phyloP scores from a whole-genome alignment of 2,113 vertebrate genomes.

The Equus przewalskii region DNA sequence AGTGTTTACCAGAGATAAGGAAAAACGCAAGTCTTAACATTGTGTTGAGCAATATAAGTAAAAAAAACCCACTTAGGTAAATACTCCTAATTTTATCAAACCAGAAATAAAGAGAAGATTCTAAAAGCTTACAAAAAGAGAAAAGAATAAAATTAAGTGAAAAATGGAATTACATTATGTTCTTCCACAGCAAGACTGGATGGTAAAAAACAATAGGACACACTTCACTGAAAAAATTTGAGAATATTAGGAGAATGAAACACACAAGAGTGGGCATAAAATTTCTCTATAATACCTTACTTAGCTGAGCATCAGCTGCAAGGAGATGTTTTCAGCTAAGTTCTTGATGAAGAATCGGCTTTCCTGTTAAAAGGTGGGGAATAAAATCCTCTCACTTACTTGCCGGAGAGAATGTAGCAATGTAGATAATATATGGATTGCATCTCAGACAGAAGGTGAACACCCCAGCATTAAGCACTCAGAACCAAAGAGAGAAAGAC shows the following conservation, averaged over 20 bases:
- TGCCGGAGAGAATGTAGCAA: neutral
- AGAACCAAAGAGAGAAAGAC: neutral
- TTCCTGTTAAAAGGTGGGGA: neutral
- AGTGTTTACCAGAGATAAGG: neutral
- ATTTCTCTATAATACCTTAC: neutral
- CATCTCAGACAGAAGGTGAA: neutral
- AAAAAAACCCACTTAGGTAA: neutral
- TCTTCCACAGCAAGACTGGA: neutral
- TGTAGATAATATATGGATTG: neutral
- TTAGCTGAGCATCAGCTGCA: neutral
- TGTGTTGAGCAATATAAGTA: neutral
- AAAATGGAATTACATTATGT: neutral
- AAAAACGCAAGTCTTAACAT: neutral
- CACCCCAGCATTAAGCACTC: neutral
- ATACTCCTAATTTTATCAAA: neutral
- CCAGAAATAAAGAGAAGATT: neutral
- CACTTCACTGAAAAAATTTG: neutral
- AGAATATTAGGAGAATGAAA: constrained; percentile 3
- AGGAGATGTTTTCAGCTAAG: neutral
- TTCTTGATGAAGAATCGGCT: neutral
- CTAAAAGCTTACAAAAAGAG: neutral
- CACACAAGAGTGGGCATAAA: neutral
- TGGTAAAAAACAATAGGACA: neutral
- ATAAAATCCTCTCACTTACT: neutral
- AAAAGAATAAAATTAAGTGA: neutral